These are phyloP conservation scores for Zoanthus sociatus DNA, from an alignment of 92 coral and sea anemone species.

Conservation along the genomic window DNA sequence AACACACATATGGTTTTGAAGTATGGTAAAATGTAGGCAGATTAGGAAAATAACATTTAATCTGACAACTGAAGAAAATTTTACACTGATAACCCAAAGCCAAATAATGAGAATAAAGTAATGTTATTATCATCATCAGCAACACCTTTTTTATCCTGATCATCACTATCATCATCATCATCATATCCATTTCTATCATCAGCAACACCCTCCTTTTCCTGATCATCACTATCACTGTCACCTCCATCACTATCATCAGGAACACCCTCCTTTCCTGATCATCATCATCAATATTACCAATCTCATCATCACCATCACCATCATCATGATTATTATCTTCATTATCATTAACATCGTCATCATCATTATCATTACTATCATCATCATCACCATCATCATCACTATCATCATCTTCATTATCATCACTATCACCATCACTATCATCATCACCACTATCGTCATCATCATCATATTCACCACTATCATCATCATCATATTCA, in stretches of 20 bases:
- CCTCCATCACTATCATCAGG: background rate
- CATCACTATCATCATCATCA: background rate
- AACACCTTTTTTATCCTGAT: background rate
- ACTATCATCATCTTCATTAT: too few relatives aligned
- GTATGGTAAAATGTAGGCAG: background rate
- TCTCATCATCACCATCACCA: too few relatives aligned
- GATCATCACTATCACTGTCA: background rate
- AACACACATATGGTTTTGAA: background rate
- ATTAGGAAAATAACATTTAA: background rate
- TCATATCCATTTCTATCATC: too few relatives aligned
- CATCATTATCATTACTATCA: too few relatives aligned
- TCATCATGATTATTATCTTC: too few relatives aligned
- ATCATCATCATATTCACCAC: background rate
- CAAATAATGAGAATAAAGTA: background rate
- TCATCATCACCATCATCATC: too few relatives aligned
- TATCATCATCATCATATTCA: background rate
- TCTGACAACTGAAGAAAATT: background rate
- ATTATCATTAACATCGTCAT: too few relatives aligned
- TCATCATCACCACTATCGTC: too few relatives aligned
- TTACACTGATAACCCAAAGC: background rate
- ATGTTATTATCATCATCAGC: background rate
- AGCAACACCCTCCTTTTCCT: background rate
- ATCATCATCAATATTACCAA: background rate
- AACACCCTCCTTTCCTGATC: background rate
- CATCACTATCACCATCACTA: too few relatives aligned